phyloP scores from a whole-genome alignment of 2,113 vertebrate species.

The Monarcha castaneiventris region DNA sequence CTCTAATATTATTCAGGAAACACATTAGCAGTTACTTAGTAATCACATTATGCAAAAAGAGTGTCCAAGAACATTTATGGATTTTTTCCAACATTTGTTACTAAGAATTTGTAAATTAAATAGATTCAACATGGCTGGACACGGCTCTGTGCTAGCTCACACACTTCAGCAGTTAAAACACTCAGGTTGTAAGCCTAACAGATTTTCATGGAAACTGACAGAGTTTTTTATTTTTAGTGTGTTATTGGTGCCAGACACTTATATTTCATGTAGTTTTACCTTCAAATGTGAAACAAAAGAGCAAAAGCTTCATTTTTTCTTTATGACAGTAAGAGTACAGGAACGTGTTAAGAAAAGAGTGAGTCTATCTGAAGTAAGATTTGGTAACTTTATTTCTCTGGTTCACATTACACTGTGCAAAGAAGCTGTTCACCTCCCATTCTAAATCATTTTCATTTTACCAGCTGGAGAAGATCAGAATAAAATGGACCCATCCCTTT shows the following conservation, averaged over 20 bases:
- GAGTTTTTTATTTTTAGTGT: neutral
- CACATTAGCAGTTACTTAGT: neutral
- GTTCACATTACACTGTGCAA: slow-evolving; percentile 20
- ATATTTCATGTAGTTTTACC: neutral
- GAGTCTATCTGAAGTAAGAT: neutral
- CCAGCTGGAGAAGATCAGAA: slow-evolving; percentile 56
- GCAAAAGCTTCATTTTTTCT: neutral
- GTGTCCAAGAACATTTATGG: neutral
- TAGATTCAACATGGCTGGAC: neutral
- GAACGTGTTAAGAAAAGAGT: neutral
- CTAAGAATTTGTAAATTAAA: neutral
- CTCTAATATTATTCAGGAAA: neutral
- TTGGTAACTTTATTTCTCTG: slow-evolving; percentile 36
- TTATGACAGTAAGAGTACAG: neutral
- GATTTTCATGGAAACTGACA: neutral
- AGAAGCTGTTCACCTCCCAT: slow-evolving; percentile 37
- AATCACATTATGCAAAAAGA: neutral
- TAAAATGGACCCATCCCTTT: slow-evolving; percentile 50
- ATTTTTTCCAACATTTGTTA: neutral
- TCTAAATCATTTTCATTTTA: slow-evolving; percentile 53
- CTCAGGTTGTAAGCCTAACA: neutral
- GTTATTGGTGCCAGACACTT: neutral
- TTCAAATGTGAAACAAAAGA: neutral
- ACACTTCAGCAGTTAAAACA: neutral
- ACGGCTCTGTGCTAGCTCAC: neutral